phyloP scores from a whole-genome alignment of 1,140 invertebrate species.

The Idris sp. region DNA sequence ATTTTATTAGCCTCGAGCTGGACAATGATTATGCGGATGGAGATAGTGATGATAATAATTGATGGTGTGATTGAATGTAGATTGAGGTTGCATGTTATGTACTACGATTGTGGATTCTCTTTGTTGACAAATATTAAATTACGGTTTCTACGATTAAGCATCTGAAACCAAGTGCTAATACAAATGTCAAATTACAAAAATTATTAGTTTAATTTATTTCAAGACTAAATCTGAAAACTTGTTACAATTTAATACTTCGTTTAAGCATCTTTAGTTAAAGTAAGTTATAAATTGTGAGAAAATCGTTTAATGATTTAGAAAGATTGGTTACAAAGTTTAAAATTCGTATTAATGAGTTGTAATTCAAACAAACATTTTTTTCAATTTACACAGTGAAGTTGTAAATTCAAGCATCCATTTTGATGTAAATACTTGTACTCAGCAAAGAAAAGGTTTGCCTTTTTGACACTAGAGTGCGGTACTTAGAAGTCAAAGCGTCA shows the following conservation, averaged over 20 bases:
- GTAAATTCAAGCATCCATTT: no score
- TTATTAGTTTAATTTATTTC: no score
- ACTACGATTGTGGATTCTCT: constrained; percentile 37
- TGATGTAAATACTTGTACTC: no score
- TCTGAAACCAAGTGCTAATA: constrained; percentile 1
- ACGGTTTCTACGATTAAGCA: constrained; percentile 21
- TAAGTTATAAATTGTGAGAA: no score
- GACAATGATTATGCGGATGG: constrained; percentile 48
- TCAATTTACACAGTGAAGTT: neutral
- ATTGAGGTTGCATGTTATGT: constrained; percentile 41
- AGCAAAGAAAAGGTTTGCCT: constrained; percentile 21
- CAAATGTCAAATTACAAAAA: no score
- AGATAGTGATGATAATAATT: constrained; percentile 57
- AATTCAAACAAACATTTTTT: neutral
- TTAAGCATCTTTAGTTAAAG: no score
- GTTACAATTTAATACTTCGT: no score
- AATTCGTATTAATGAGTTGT: no score
- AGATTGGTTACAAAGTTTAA: no score
- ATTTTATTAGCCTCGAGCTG: constrained; percentile 56
- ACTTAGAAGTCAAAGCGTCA: constrained; percentile 32
- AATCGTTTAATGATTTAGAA: no score
- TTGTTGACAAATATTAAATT: constrained; percentile 45
- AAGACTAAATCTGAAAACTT: no score
- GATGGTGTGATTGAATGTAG: constrained; percentile 53
- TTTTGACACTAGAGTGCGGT: constrained; percentile 23